Percentiles rank a stretch among this genome's conserved stretches.
These are phyloP conservation scores for Cactoblastis cactorum DNA, from an alignment of 2,888 invertebrate species.

Conservation along the genomic window DNA sequence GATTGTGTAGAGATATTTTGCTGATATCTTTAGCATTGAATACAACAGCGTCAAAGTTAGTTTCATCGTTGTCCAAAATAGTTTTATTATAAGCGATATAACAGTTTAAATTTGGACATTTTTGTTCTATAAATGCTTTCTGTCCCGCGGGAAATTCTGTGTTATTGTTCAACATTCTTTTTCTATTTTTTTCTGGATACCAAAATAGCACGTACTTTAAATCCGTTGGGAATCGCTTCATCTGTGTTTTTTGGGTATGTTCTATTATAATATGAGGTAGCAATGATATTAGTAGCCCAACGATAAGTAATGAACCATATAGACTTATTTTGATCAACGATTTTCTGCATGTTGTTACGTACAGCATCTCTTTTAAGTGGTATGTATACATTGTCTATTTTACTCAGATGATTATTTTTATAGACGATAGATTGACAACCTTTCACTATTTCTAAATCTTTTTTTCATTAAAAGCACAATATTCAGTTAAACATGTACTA, in stretches of 20 bases:
- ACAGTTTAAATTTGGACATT: constrained; percentile 58
- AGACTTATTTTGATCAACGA: constrained; percentile 31
- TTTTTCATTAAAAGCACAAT: no score
- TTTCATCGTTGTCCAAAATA: constrained; percentile 32
- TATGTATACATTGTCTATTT: constrained; percentile 31
- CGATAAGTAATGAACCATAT: constrained; percentile 27
- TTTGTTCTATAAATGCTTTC: constrained; percentile 49
- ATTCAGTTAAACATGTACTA: no score
- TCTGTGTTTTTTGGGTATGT: constrained; percentile 13
- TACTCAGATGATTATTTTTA: constrained; percentile 1
- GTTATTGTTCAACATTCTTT: constrained; percentile 24
- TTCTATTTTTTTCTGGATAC: constrained; percentile 31
- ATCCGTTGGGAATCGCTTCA: constrained; percentile 44
- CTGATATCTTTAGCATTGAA: constrained; percentile 46
- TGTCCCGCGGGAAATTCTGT: constrained; percentile 41
- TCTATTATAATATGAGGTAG: constrained; percentile 35
- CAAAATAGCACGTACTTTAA: constrained; percentile 64
- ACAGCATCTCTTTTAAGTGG: constrained; percentile 47
- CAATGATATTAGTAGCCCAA: constrained; percentile 35
- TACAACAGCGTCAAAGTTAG: constrained; percentile 55
- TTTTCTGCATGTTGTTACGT: constrained; percentile 36
- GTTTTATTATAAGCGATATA: constrained; percentile 53
- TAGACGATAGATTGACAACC: no score
- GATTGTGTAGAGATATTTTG: constrained; percentile 28
- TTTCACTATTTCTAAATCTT: no score